phyloP scores from a whole-genome alignment of 2,113 vertebrate species.

The Emydura subglobosa region DNA sequence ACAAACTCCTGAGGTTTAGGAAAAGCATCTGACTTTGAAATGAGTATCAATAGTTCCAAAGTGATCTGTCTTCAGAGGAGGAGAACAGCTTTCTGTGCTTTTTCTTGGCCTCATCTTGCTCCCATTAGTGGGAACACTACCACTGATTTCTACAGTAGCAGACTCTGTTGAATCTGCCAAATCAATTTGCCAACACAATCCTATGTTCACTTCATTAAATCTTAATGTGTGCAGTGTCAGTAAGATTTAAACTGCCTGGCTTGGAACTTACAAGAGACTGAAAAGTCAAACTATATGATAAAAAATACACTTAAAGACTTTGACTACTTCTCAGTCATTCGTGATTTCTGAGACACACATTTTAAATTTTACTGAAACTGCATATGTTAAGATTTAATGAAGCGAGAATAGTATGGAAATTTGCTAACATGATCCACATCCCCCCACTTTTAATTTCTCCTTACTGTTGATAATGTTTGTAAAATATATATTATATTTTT shows the following conservation, averaged over 20 bases:
- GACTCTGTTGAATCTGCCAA: not conserved
- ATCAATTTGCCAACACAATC: not conserved
- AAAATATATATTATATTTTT: not conserved
- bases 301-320: not conserved
- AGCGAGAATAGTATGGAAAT: not conserved
- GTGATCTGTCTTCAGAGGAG: not conserved
- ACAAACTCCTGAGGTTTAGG: not conserved
- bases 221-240: not conserved
- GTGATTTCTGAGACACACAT: not conserved
- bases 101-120: not conserved
- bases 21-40: not conserved
- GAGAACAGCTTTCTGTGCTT: not conserved
- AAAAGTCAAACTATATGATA: not conserved
- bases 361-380: not conserved
- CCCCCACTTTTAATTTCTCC: no score
- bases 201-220: not conserved
- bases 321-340: not conserved
- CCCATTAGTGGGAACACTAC: accelerated
- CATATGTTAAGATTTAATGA: not conserved
- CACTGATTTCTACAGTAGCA: accelerated
- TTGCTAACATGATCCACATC: no score
- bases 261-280: not conserved
- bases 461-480: not conserved
- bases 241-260: not conserved
- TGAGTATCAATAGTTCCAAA: not conserved